Conservation (phyloP, 1,140 invertebrate species). For the Streblospio benedicti region DNA sequence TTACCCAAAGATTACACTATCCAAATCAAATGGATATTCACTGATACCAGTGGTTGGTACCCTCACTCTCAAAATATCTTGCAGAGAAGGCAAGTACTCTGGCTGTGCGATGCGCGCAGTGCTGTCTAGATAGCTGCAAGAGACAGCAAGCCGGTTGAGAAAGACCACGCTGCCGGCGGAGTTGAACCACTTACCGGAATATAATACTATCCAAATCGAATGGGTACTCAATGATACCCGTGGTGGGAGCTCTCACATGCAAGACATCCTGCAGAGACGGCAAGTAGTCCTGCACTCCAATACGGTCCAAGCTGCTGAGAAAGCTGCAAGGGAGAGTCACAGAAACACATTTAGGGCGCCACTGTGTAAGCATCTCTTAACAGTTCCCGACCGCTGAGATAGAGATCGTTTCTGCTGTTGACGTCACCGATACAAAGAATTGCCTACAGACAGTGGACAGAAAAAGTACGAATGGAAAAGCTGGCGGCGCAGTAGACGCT, state of each 20-base stretch:
- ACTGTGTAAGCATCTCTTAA: no score
- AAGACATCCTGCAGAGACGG: slow-evolving; percentile 96
- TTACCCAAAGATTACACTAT: slow-evolving; percentile 95
- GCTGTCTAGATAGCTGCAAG: slow-evolving; percentile 56
- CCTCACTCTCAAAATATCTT: slow-evolving; percentile 83
- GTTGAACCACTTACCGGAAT: not conserved
- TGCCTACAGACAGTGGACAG: no score
- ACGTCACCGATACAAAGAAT: no score
- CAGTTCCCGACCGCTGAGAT: no score
- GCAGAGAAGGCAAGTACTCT: slow-evolving; percentile 80
- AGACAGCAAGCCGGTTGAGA: not conserved
- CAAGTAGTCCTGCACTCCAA: slow-evolving; percentile 83
- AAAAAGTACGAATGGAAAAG: no score
- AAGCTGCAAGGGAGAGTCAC: slow-evolving; percentile 58
- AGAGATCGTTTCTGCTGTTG: no score
- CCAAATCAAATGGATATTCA: slow-evolving; percentile 94
- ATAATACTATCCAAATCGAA: slow-evolving; percentile 73
- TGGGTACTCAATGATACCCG: slow-evolving; percentile 92
- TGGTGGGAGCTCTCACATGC: slow-evolving; percentile 91
- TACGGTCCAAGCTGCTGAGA: slow-evolving; percentile 90
- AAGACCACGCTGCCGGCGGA: no score
- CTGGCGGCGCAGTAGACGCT: no score
- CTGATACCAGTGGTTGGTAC: slow-evolving; percentile 92
- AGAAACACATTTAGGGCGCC: no score
- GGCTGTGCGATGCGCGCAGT: slow-evolving; percentile 69